Conservation (phyloP, 2,113 vertebrate genomes). For the Sinocyclocheilus maitianheensis region DNA sequence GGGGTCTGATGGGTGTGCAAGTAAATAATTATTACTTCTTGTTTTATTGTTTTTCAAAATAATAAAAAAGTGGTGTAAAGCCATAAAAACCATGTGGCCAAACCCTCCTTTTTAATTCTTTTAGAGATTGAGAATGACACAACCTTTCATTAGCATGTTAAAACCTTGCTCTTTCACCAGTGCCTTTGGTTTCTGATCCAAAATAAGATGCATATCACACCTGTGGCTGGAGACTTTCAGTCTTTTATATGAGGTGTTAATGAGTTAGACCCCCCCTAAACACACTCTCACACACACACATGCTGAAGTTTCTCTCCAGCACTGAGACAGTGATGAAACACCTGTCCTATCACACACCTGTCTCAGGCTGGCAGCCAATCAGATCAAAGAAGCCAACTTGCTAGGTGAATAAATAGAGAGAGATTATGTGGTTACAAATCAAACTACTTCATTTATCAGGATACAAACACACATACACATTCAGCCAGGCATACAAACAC, state of each 20-base stretch:
- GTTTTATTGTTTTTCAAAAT: not conserved
- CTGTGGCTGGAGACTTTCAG: constrained; percentile 60
- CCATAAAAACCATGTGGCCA: constrained; percentile 51
- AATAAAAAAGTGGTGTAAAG: not conserved
- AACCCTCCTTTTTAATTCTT: constrained; percentile 51
- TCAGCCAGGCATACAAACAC: no score
- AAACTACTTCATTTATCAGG: constrained; percentile 69
- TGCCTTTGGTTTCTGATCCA: constrained; percentile 55
- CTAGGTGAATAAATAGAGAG: constrained; percentile 69
- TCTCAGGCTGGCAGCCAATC: constrained; percentile 73
- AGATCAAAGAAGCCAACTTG: constrained; percentile 61
- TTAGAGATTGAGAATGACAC: constrained; percentile 59
- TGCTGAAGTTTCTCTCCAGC: constrained; percentile 64
- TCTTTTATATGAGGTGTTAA: constrained; percentile 62
- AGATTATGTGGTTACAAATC: constrained; percentile 62
- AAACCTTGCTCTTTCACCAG: constrained; percentile 56
- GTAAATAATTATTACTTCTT: not conserved
- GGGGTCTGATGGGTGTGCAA: constrained; percentile 15
- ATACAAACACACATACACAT: constrained; percentile 38
- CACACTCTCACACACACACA: not conserved
- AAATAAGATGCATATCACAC: constrained; percentile 63
- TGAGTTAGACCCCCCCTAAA: constrained; percentile 45
- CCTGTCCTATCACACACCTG: constrained; percentile 82
- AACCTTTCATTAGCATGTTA: constrained; percentile 68
- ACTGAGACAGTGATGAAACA: constrained; percentile 66